Evolutionary conservation across 2,888 invertebrate species (phyloP), one percentile per base, ranked within the genome.

Genomic region (Harpalus rubripes): DNA sequence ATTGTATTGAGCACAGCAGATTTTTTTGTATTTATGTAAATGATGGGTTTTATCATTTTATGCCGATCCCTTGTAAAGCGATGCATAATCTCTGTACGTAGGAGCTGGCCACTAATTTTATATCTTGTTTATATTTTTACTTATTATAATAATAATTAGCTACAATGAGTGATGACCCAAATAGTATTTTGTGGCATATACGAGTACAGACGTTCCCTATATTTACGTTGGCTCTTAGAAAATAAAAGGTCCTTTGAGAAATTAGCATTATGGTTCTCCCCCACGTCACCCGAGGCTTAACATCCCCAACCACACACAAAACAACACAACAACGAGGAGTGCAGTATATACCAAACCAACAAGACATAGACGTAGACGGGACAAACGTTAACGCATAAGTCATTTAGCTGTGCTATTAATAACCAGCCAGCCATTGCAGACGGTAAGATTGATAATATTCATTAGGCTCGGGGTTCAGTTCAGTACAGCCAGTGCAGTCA

Each of bases 321-420:
- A 41, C 72, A 74, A 74, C 72, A 74, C 72, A n/a, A 74, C 72
- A 16, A 74, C 72, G 7, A 74, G 18, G 41, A 74, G 39, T 39
- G 15, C 68, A 68, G 32, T 16, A 39, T 65, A 32, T 32, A 32
- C 32, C 32, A 32, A 26, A 65, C 65, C 65, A 26, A 65, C 65
- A 65, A 18, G 44, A 59, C 59, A 7, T 32, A 16, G 59, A 59
- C 59, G 59, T 16, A 18, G 44, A 74, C 72, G 72, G 72, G 72
- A 74, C 72, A 74, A 74, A 74, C 44, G 72, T 74, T 74, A 74
- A 74, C 72, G 72, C 72, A 74, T 74, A 74, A 74, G 72, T 74
- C 72, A 74, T 74, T 74, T 74, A 74, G 18, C 72, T 18, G 12
- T 22, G 72, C 72, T 74, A 74, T 74, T 74, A 74, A 74, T 74